Conservation (phyloP, 2,113 vertebrate species). For the Corythornis cristatus region DNA sequence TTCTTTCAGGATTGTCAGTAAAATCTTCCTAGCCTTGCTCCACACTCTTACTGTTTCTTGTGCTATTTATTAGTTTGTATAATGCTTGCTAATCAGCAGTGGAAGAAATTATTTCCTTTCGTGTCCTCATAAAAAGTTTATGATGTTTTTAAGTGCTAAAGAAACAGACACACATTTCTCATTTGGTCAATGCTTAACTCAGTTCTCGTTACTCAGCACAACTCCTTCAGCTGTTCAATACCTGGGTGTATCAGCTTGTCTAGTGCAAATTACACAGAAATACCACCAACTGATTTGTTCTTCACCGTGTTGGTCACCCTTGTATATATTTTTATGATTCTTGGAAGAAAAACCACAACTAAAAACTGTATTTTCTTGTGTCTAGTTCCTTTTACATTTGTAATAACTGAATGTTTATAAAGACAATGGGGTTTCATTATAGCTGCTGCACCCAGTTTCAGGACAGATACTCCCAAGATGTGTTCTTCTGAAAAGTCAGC, state of each 20-base stretch:
- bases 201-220: not conserved
- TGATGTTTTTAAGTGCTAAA: not conserved
- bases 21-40: not conserved
- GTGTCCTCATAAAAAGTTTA: not conserved
- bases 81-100: not conserved
- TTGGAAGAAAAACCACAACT: not conserved
- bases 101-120: not conserved
- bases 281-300: not conserved
- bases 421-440: not conserved
- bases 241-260: not conserved
- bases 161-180: not conserved
- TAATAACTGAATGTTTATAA: not conserved
- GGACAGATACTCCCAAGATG: not conserved
- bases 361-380: not conserved
- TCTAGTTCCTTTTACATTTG: not conserved
- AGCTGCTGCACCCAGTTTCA: not conserved
- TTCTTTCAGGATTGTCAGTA: not conserved
- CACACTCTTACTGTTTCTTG: not conserved
- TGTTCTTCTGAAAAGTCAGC: not conserved
- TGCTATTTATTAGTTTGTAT: not conserved
- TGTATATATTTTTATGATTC: not conserved
- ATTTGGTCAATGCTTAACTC: not conserved
- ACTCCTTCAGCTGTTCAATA: not conserved
- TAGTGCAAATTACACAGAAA: not conserved
- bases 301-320: not conserved